Conservation (phyloP, 92 coral and sea anemone species). For the Virgularia gustaviana region DNA sequence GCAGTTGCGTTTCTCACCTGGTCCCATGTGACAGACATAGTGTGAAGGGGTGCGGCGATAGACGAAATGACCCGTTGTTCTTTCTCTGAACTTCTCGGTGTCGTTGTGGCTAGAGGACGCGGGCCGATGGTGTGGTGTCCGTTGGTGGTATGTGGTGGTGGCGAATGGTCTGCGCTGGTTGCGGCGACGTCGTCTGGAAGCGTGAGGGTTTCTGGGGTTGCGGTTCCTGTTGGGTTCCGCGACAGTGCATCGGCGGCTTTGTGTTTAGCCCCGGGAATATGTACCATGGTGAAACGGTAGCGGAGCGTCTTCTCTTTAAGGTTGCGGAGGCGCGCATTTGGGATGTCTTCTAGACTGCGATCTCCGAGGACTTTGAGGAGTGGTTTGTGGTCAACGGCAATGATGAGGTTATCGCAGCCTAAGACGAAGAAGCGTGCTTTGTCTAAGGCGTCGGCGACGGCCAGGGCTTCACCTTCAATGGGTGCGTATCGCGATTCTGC, state of each 20-base stretch:
- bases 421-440: constrained; percentile 25
- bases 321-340: constrained; percentile 38
- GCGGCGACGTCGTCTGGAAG: constrained; percentile 9
- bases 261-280: constrained; percentile 14
- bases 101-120: neutral
- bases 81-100: neutral
- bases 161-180: neutral
- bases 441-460: constrained; percentile 15
- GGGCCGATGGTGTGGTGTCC: neutral
- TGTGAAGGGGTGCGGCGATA: neutral
- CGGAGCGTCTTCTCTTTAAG: constrained; percentile 41
- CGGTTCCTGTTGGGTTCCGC: neutral
- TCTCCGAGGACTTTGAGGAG: constrained; percentile 50
- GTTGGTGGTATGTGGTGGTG: neutral
- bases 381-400: constrained; percentile 58
- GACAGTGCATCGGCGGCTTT: constrained; percentile 11
- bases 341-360: constrained; percentile 33
- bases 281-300: constrained; percentile 30
- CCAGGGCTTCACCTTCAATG: constrained; percentile 20
- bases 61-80: neutral
- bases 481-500: constrained; percentile 7
- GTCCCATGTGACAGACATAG: neutral
- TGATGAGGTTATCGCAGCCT: constrained; percentile 44
- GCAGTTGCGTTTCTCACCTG: neutral
- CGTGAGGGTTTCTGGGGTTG: neutral